These are phyloP conservation scores for Xyliphius kryptos DNA, from an alignment of 2,113 vertebrate species.

Conservation along the genomic window DNA sequence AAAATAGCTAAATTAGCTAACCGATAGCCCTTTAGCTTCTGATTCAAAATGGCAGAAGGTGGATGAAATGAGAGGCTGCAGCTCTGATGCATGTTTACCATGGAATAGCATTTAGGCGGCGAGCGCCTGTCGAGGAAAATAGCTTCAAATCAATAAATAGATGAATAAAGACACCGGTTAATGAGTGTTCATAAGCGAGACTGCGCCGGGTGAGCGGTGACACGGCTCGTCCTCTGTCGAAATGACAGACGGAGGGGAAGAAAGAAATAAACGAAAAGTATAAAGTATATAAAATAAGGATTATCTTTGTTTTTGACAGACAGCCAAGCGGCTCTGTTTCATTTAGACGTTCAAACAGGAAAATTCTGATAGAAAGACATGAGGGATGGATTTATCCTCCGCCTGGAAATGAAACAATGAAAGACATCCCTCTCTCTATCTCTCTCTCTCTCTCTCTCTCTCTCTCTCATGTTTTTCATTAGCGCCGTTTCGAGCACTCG, in stretches of 20 bases:
- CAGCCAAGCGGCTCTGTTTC: neutral
- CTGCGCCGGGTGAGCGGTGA: neutral
- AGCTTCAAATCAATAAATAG: neutral
- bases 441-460: neutral
- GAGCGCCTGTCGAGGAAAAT: neutral
- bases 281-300: neutral
- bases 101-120: neutral
- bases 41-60: neutral
- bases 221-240: neutral
- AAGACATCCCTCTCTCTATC: too few species aligned
- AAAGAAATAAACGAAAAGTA: neutral
- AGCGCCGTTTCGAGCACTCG: neutral
- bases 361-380: neutral
- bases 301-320: neutral
- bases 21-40: neutral
- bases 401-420: neutral
- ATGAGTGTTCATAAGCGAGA: neutral
- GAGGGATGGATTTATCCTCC: neutral
- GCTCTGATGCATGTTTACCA: neutral
- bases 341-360: neutral
- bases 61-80: neutral
- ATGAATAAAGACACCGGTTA: neutral
- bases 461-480: neutral
- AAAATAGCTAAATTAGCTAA: neutral
- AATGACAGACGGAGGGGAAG: neutral